phyloP scores from a whole-genome alignment of 2,113 vertebrate genomes.

The Pelecanus crispus region DNA sequence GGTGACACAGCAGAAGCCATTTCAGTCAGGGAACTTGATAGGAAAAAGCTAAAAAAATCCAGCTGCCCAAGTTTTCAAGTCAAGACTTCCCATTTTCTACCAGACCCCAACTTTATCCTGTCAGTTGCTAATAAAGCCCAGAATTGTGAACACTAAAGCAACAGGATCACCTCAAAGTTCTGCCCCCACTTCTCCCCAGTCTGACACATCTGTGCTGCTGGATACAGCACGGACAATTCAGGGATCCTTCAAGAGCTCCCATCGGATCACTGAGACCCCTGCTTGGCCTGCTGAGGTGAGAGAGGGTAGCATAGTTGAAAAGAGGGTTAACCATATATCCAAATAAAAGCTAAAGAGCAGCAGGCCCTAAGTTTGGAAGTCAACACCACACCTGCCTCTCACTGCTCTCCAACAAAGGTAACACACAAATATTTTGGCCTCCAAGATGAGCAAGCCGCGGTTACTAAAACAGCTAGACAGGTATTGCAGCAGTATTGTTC shows the following conservation, averaged over 20 bases:
- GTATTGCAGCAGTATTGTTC: neutral
- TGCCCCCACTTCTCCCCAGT: neutral
- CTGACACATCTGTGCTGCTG: neutral
- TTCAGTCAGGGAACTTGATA: neutral
- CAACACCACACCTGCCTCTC: too few species aligned
- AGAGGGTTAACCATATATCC: fast-evolving
- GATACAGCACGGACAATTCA: neutral
- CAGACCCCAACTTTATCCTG: neutral
- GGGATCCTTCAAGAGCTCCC: neutral
- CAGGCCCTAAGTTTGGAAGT: neutral
- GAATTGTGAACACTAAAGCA: neutral
- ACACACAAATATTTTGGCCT: neutral
- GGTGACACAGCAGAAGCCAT: neutral
- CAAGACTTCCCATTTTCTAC: neutral
- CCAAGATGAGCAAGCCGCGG: neutral
- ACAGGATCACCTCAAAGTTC: neutral
- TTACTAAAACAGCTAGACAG: neutral
- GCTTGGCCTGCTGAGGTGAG: neutral
- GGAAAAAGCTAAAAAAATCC: neutral
- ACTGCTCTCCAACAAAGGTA: neutral
- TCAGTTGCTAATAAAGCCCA: neutral
- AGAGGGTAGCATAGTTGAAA: neutral
- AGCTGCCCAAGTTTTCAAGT: neutral
- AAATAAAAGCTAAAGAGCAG: neutral
- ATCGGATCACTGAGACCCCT: fast-evolving